phyloP scores from a whole-genome alignment of 92 coral and sea anemone genomes.

The Blastomussa wellsi region DNA sequence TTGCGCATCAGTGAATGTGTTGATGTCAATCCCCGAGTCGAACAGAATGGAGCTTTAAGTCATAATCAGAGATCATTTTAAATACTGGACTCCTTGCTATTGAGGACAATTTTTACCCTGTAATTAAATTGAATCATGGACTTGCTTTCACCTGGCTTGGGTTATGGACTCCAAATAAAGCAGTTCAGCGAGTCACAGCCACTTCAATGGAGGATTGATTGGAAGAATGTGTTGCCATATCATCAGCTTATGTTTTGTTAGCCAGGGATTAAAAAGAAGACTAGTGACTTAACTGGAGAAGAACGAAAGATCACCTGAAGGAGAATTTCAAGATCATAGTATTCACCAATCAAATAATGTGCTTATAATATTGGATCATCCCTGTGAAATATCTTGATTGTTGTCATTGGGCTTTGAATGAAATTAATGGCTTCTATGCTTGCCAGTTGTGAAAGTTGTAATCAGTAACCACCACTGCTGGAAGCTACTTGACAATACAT shows the following conservation, averaged over 20 bases:
- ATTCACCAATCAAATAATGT: background rate
- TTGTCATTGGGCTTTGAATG: background rate
- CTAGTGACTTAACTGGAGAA: conserved; percentile 2
- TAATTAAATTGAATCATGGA: conserved; percentile 19
- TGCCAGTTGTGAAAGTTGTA: background rate
- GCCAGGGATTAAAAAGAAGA: conserved; percentile 40
- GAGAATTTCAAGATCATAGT: conserved; percentile 3
- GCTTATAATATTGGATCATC: background rate
- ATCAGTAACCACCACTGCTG: background rate
- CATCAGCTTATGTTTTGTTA: conserved; percentile 51
- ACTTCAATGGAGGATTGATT: conserved; percentile 22
- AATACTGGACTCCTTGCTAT: conserved; percentile 14
- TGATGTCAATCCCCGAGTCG: background rate
- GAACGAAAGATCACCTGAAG: background rate
- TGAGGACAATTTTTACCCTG: conserved; percentile 7
- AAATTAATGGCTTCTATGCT: background rate
- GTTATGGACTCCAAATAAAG: conserved; percentile 19
- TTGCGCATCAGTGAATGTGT: background rate
- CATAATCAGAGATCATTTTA: background rate
- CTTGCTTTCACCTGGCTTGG: conserved; percentile 26
- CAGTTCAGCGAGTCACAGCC: conserved; percentile 33
- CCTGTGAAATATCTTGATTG: background rate
- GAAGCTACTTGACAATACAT: background rate
- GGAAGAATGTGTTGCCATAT: conserved; percentile 39
- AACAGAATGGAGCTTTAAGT: background rate